Base-by-base conservation (phyloP, 2,888 invertebrate species). In the Philereme transversata region DNA sequence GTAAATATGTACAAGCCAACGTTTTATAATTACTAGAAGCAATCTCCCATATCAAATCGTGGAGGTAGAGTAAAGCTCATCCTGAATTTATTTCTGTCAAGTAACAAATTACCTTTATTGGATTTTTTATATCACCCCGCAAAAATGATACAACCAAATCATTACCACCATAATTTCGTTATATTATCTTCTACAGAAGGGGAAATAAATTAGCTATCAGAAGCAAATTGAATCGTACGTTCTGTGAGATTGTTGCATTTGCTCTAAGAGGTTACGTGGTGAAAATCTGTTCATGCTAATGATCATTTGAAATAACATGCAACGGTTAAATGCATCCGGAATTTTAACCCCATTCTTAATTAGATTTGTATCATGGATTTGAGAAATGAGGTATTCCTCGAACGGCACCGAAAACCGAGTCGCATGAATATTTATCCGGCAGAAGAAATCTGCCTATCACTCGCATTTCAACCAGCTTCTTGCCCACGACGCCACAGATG, bases 131-230 rank as follows among this genome's bases (percentile, higher is more conserved):
- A 38, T 38, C 38, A 47, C 40, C 33, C 57, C n/a, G 10, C 35
- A 48, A 44, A 54, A 36, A 49, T 53, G 47, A 45, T n/a, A 51
- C 47, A 22, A 22, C 22, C 22, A 22, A 22, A 22, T 22, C 41
- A 54, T 58, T 22, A 55, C 47, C 47, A 44, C 62, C 50, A 53
- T 55, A 62, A 58, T 47, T 38, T 43, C 51, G 45, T 62, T 55
- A 51, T 62, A 58, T 48, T 46, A 58, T 52, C 40, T 8, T 38
- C 52, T 9, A 9, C 44, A 77, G 79, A 58, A 79, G 85, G 84
- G 83, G 79, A 82, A 85, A 86, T 86, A 90, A 89, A 90, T 90
- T 90, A 90, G 90, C 90, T 87, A 90, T 90, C 84, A 88, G 75
- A 76, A 64, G 68, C 63, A 87, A 89, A 90, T 88, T 88, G 83